Evolutionary conservation across 2,113 vertebrate species (phyloP).

Genomic region (Pogonocichla stellata): DNA sequence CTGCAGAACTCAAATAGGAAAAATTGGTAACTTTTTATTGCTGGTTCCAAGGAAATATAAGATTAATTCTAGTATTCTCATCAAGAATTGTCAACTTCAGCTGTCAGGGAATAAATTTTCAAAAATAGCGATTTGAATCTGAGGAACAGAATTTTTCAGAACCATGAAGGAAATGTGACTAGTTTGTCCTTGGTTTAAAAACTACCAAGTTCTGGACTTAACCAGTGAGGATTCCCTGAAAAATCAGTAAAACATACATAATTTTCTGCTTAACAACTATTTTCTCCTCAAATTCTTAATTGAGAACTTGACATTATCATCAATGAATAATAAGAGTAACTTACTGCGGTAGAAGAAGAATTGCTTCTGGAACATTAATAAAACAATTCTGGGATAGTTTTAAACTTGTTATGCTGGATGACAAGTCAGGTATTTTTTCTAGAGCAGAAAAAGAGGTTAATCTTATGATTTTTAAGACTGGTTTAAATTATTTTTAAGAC

Average conservation of each 20-base stretch:
- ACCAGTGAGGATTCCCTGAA: background rate
- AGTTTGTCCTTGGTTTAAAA: background rate
- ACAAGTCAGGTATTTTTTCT: constrained; percentile 81
- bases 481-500: background rate
- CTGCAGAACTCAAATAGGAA: background rate
- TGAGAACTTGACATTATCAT: background rate
- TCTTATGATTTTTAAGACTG: background rate
- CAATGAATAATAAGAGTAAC: constrained; percentile 56
- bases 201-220: background rate
- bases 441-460: constrained; percentile 56
- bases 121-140: background rate
- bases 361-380: constrained; percentile 75
- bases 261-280: background rate
- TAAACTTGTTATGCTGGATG: constrained; percentile 83
- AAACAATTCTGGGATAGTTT: constrained; percentile 90
- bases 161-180: background rate
- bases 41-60: background rate
- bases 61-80: background rate
- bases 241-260: background rate
- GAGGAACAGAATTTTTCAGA: background rate
- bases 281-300: background rate
- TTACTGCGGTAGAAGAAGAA: constrained; percentile 89
- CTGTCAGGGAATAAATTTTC: background rate
- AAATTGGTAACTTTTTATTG: background rate
- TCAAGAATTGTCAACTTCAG: background rate